Base-by-base conservation (phyloP, 2,888 invertebrate genomes). In the Eupsilia transversa region DNA sequence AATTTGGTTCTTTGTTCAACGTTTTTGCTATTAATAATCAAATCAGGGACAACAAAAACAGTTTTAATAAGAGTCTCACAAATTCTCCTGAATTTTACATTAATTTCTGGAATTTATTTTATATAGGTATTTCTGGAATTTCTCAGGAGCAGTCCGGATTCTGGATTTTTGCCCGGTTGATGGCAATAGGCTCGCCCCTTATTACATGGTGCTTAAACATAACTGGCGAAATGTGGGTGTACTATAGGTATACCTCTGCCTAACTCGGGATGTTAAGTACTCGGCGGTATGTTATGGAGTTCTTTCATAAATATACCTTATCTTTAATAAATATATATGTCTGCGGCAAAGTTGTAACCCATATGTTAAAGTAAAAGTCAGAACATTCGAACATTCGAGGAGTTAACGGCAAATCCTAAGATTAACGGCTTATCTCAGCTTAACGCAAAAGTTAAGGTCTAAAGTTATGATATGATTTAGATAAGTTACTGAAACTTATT, bases 391-490 rank as follows among this genome's bases (percentile, higher is more conserved):
- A 60, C 3, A 43, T 23, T 72, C 20, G 20, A 46, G 35, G 35
- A 80, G 9, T 68, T 43, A 68, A 23, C 41, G 35, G 33, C 30
- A n/a, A 65, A 56, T 43, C 43, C 7, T 3, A 23, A 35, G 54
- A 68, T 65, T 64, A 59, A 43, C 27, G 3, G 49, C 30, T 60
- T 38, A 35, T 5, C 46, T 60, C 54, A 67, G 38, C 43, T 67
- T n/a, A 17, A 27, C 14, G 64, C 33, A 52, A 49, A 73, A 78
- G 41, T 79, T 65, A 49, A 14, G 17, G 35, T 49, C 35, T 10
- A 52, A 56, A 56, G 46, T 41, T 67, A 60, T 56, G 30, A 57
- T 71, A 56, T 54, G 63, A 67, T 71, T 68, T 33, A 70, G 60
- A 41, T 41, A 35, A 68, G 59, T 64, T 77, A 38, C 14, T 12